Conservation (phyloP, 2,888 invertebrate genomes). For the Teinopalpus imperialis region DNA sequence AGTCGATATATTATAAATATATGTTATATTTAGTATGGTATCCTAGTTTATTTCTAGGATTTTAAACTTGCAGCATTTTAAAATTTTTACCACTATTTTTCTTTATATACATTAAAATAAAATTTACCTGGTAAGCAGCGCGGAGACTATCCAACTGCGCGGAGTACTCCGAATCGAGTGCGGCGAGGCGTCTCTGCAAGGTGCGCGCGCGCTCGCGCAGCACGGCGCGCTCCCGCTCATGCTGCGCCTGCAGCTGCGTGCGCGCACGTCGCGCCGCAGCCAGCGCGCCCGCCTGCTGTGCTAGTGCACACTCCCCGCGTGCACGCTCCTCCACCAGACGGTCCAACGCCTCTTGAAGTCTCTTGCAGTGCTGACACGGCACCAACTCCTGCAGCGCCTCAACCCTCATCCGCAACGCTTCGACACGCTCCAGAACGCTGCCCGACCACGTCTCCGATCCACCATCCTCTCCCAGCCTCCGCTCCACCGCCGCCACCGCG, state of each 20-base stretch:
- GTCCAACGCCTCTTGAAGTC: conserved; percentile 78
- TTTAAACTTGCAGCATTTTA: no score
- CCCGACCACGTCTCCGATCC: conserved; percentile 19
- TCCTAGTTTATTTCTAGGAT: no score
- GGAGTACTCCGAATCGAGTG: conserved; percentile 91
- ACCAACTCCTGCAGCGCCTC: conserved; percentile 74
- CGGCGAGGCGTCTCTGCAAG: conserved; percentile 86
- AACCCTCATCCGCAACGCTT: conserved; percentile 69
- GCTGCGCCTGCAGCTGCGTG: conserved; percentile 66
- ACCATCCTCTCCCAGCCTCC: conserved; percentile 48
- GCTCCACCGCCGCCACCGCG: conserved; percentile 66
- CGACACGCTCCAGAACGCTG: conserved; percentile 57
- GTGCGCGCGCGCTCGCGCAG: conserved; percentile 86
- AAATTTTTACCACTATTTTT: no score
- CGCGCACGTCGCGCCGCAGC: conserved; percentile 72
- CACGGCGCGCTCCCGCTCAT: conserved; percentile 82
- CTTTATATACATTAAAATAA: no score
- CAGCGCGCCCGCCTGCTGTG: conserved; percentile 68
- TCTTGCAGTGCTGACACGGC: conserved; percentile 77
- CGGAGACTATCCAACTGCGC: conserved; percentile 91
- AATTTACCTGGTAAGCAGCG: conserved; percentile 87
- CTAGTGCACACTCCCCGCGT: conserved; percentile 64
- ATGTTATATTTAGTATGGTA: no score
- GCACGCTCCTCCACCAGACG: conserved; percentile 64
- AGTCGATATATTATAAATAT: no score